Evolutionary conservation across 1,140 invertebrate genomes (phyloP).

Genomic region (Aphaenogaster floridana): DNA sequence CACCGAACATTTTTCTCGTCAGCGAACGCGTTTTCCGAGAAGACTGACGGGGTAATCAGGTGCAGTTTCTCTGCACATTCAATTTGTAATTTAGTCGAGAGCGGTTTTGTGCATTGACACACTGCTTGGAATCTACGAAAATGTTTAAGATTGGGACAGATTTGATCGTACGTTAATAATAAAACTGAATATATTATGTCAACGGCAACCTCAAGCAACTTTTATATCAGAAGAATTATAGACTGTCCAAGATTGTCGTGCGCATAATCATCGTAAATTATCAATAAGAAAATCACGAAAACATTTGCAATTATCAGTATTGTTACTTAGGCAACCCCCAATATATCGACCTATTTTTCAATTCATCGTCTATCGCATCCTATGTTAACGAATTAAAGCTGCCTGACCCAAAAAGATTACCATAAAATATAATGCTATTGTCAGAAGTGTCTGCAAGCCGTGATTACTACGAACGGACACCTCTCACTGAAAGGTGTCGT

Average conservation of each 20-base stretch:
- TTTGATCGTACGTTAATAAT: not conserved
- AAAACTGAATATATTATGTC: not conserved
- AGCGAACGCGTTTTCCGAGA: not conserved
- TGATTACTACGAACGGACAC: not conserved
- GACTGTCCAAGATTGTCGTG: not conserved
- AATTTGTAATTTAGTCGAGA: slow-evolving; percentile 28
- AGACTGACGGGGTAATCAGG: slow-evolving; percentile 42
- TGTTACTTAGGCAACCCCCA: not conserved
- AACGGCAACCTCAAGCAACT: not conserved
- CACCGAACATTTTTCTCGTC: slow-evolving; percentile 11
- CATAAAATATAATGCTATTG: slow-evolving; percentile 31
- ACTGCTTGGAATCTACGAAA: not conserved
- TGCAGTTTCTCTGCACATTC: slow-evolving; percentile 11
- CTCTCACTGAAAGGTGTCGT: slow-evolving; percentile 36
- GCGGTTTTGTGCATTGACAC: not conserved
- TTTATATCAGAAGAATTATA: not conserved
- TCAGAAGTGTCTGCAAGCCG: slow-evolving; percentile 26
- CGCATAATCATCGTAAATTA: not conserved
- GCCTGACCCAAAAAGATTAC: slow-evolving; percentile 5
- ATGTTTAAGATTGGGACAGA: not conserved
- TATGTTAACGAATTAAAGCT: slow-evolving; percentile 19
- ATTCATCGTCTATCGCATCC: not conserved
- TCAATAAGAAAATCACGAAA: not conserved
- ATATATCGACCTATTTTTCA: not conserved
- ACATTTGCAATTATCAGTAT: slow-evolving; percentile 8